These are phyloP conservation scores for Agrotis clavis DNA, from an alignment of 2,888 invertebrate genomes.

Conservation along the genomic window DNA sequence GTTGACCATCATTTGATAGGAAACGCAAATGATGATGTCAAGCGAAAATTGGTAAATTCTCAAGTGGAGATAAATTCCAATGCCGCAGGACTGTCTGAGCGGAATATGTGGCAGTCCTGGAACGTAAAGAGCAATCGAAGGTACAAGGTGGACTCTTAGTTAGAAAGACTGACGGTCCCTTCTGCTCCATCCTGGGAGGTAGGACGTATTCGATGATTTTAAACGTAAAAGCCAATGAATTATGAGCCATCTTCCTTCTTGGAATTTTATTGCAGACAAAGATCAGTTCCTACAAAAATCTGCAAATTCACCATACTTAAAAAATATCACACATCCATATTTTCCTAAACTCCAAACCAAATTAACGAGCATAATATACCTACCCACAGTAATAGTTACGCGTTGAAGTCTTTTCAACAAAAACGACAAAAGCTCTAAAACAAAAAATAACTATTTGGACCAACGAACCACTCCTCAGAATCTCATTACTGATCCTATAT, in stretches of 20 bases:
- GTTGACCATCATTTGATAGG: too few species aligned
- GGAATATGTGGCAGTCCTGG: too few species aligned
- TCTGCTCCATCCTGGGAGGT: too few species aligned
- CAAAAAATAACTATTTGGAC: conserved; percentile 30
- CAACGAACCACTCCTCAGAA: conserved; percentile 44
- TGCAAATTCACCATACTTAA: background rate
- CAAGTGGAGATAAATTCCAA: too few species aligned
- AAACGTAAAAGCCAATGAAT: too few species aligned
- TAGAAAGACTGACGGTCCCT: too few species aligned
- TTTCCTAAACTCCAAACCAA: background rate
- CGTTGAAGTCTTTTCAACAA: conserved; percentile 74
- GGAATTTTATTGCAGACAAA: background rate
- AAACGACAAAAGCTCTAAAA: conserved; percentile 44
- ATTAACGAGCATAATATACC: background rate
- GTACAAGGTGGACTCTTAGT: too few species aligned
- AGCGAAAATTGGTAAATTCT: too few species aligned
- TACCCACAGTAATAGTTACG: conserved; percentile 39
- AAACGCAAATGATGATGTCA: too few species aligned
- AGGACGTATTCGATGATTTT: background rate
- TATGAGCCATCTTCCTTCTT: background rate
- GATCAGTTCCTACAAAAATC: background rate
- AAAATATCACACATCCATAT: background rate
- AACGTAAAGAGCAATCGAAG: too few species aligned
- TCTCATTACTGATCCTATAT: conserved; percentile 60
- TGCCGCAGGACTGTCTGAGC: too few species aligned